A percentile compares a stretch with the other conserved stretches of the same genome.
These are phyloP conservation scores for Coturnix japonica DNA, from an alignment of 2,113 vertebrate genomes.

Conservation along the genomic window DNA sequence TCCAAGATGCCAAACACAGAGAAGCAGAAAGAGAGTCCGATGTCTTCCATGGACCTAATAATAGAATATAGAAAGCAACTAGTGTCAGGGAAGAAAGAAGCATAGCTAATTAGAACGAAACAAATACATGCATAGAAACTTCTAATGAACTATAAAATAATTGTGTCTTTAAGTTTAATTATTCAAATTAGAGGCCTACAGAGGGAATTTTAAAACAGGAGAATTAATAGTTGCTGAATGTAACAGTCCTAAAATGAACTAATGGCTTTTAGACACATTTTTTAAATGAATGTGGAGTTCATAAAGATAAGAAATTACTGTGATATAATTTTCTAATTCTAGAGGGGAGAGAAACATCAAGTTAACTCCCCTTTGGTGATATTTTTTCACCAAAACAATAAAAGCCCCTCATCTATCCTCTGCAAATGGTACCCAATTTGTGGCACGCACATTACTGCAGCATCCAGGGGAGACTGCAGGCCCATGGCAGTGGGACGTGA, in stretches of 20 bases:
- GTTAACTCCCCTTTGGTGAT: rapidly evolving
- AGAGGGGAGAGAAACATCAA: background rate
- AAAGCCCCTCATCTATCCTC: background rate
- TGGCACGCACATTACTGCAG: background rate
- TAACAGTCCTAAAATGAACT: background rate
- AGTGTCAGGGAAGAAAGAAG: background rate
- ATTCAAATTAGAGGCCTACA: background rate
- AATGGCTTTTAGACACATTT: background rate
- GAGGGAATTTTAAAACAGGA: background rate
- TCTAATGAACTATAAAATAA: background rate
- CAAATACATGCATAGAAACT: background rate
- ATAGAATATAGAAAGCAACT: constrained; percentile 38
- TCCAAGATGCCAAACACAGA: background rate
- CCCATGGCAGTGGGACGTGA: no score
- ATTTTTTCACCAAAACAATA: background rate
- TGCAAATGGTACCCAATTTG: background rate
- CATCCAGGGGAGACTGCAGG: background rate
- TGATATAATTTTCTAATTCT: background rate
- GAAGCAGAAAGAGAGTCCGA: background rate
- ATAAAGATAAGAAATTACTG: background rate
- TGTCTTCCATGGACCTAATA: constrained; percentile 34
- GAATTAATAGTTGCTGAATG: background rate
- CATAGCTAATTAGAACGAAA: background rate
- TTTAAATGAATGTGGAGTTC: background rate
- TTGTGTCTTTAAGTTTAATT: background rate